phyloP scores from a whole-genome alignment of 53 echinoderm and acorn worm genomes.

The Mesocentrotus franciscanus region DNA sequence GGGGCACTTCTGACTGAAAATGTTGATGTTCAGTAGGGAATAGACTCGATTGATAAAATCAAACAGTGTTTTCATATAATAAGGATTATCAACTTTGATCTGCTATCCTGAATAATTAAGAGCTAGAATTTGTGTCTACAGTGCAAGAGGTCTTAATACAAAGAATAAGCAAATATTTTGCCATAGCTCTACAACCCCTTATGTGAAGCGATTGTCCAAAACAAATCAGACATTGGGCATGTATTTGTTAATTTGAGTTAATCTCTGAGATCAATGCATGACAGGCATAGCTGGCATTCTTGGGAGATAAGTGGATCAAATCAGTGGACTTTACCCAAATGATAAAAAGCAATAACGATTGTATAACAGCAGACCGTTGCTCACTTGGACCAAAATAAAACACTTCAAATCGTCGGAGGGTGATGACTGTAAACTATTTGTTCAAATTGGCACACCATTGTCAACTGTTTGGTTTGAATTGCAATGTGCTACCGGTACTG shows the following conservation, averaged over 20 bases:
- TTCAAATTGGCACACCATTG: conserved; percentile 43
- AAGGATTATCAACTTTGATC: too few species aligned
- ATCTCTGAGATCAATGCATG: conserved; percentile 50
- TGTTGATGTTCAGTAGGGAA: too few species aligned
- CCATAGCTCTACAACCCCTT: neutral
- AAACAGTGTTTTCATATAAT: too few species aligned
- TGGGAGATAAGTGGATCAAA: conserved; percentile 40
- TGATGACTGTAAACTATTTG: neutral
- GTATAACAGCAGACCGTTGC: neutral
- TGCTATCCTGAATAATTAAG: too few species aligned
- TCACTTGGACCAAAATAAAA: conserved; percentile 5
- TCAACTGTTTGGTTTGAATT: neutral
- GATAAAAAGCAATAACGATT: conserved; percentile 29
- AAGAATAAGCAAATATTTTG: conserved; percentile 2
- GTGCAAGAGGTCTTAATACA: neutral
- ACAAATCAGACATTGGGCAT: conserved; percentile 36
- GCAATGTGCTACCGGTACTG: conserved; percentile 13
- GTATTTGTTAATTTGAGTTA: neutral
- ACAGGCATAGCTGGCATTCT: conserved; percentile 34
- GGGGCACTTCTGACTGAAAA: too few species aligned
- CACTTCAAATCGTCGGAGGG: conserved; percentile 16
- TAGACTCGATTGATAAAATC: too few species aligned
- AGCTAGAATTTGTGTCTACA: neutral
- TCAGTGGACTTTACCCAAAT: conserved; percentile 50
- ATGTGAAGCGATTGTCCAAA: conserved; percentile 43